Conservation (phyloP, 1,140 invertebrate species). For the Drosophila funebris region DNA sequence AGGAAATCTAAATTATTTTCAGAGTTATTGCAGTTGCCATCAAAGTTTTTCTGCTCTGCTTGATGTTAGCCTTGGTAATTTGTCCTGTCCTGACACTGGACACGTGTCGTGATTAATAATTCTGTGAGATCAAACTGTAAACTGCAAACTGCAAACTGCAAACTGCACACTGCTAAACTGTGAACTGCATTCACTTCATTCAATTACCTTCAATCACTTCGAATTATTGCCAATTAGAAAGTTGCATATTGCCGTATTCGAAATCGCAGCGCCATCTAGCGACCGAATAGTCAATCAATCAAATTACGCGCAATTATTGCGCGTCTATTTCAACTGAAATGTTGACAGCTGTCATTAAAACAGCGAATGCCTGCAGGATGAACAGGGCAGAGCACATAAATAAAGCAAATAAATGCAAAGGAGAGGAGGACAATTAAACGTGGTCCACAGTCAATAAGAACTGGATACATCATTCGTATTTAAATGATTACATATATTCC, state of each 20-base stretch:
- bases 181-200: slow-evolving; percentile 1
- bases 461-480: too few relatives aligned
- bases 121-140: slow-evolving; percentile 7
- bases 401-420: slow-evolving; percentile 28
- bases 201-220: slow-evolving; percentile 8
- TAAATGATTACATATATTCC: too few relatives aligned
- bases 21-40: slow-evolving; percentile 66
- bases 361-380: slow-evolving; percentile 1
- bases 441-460: not conserved
- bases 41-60: slow-evolving; percentile 43
- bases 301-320: slow-evolving; percentile 57
- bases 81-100: slow-evolving; percentile 58
- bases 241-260: not conserved
- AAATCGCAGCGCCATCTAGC: not conserved
- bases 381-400: not conserved
- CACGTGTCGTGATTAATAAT: slow-evolving; percentile 75
- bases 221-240: slow-evolving; percentile 1
- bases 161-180: too few relatives aligned
- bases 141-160: not conserved
- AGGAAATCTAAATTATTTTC: slow-evolving; percentile 78
- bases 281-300: slow-evolving; percentile 46
- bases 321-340: slow-evolving; percentile 35
- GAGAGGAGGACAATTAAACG: slow-evolving; percentile 40
- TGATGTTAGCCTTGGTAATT: slow-evolving; percentile 53
- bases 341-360: slow-evolving; percentile 60